Conservation (phyloP, 2,113 vertebrate species). For the Psephotus haematonotus region DNA sequence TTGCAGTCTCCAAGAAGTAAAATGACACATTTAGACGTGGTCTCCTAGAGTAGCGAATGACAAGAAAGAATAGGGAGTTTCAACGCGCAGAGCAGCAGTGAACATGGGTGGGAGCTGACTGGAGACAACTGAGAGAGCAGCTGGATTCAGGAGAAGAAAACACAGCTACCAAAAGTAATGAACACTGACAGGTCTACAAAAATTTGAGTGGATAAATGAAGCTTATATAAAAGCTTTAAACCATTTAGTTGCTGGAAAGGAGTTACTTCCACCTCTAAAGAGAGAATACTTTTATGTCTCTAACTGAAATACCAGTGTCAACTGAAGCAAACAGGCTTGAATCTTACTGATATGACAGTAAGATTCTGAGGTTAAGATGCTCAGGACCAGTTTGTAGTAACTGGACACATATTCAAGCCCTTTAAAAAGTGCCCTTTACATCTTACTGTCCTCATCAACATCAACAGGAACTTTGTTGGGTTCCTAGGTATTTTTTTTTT, state of each 20-base stretch:
- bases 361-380: neutral
- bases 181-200: neutral
- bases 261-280: neutral
- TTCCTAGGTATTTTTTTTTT: neutral
- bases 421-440: neutral
- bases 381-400: neutral
- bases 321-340: neutral
- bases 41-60: neutral
- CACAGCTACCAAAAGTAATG: neutral
- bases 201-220: neutral
- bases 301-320: neutral
- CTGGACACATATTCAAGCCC: neutral
- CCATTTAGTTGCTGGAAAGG: neutral
- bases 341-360: neutral
- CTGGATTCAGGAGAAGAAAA: neutral
- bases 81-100: neutral
- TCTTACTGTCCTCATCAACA: neutral
- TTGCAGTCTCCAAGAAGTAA: neutral
- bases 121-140: neutral
- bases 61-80: neutral
- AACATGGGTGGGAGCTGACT: neutral
- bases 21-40: rapidly evolving
- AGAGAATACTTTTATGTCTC: neutral
- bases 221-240: neutral
- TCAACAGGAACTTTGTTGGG: neutral